Evolutionary conservation across 1,140 invertebrate genomes (phyloP), one percentile per base, ranked within the genome.

Genomic region (Rhynchophorus ferrugineus): DNA sequence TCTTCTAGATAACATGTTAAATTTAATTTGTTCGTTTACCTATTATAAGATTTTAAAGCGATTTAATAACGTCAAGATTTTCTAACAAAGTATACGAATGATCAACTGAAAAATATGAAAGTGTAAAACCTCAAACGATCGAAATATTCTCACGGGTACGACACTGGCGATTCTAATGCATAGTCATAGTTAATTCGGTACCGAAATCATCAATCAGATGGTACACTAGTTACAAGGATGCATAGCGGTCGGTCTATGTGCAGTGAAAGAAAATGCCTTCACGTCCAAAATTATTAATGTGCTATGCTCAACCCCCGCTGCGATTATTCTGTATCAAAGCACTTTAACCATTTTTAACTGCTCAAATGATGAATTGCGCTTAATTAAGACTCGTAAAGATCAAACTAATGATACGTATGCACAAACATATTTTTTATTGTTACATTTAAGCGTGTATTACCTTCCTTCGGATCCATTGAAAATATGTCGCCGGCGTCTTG

Each of bases 401-500:
- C 17, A 41, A 41, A 17, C 3, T 19, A 7, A 6, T 5, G 3
- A 29, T 29, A 29, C 5, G 24, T 6, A 29, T 29, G 24, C n/a
- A n/a, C n/a, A n/a, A n/a, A n/a, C n/a, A n/a, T n/a, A n/a, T n/a
- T n/a, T n/a, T n/a, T n/a, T n/a, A n/a, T n/a, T n/a, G n/a, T n/a
- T n/a, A n/a, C n/a, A n/a, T n/a, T n/a, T n/a, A n/a, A n/a, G n/a
- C n/a, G 11, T 39, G 16, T 9, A 39, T 60, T 51, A 68, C 66
- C 64, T 61, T 68, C 64, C 33, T 48, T 54, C 16, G 53, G 46
- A 39, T 65, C 60, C 17, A 47, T 58, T 14, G 49, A 21, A 36
- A 68, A 63, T 7, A 37, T 51, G 1, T 42, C 46, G 16, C 49
- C 24, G 8, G 56, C 36, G 14, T 34, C 51, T 6, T 79, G 77